phyloP scores from a whole-genome alignment of 2,113 vertebrate species.

The Solea senegalensis region DNA sequence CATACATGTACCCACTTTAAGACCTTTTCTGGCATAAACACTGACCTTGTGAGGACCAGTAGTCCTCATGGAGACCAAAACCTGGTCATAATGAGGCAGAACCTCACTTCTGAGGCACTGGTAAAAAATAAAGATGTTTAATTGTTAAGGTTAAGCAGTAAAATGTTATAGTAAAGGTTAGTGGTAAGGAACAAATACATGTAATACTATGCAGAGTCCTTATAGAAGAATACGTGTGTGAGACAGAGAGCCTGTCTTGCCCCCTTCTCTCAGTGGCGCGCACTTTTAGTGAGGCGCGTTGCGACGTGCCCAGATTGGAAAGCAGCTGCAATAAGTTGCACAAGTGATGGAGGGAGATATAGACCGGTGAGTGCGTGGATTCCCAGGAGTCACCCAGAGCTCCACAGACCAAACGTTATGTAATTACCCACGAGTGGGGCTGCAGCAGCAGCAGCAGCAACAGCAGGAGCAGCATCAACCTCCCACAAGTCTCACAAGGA shows the following conservation, averaged over 20 bases:
- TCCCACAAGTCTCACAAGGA: neutral
- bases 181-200: no score
- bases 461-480: neutral
- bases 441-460: neutral
- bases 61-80: no score
- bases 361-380: neutral
- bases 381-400: neutral
- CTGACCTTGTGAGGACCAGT: no score
- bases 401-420: conserved; percentile 19
- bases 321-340: conserved; percentile 50
- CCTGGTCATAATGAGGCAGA: no score
- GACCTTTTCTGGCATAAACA: no score
- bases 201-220: no score
- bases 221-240: neutral
- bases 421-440: conserved; percentile 5
- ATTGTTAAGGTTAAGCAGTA: no score
- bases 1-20: no score
- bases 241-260: conserved; percentile 4
- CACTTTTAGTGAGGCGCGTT: conserved; percentile 40
- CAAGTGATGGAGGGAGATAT: conserved; percentile 24
- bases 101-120: no score
- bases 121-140: no score
- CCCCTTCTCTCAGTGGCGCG: conserved; percentile 20
- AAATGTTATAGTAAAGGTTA: no score
- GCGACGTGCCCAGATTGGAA: conserved; percentile 69